A percentile compares a stretch with the other conserved stretches of the same genome.
phyloP scores from a whole-genome alignment of 2,797 vertebrate species.

The Phalloptychus januarius region DNA sequence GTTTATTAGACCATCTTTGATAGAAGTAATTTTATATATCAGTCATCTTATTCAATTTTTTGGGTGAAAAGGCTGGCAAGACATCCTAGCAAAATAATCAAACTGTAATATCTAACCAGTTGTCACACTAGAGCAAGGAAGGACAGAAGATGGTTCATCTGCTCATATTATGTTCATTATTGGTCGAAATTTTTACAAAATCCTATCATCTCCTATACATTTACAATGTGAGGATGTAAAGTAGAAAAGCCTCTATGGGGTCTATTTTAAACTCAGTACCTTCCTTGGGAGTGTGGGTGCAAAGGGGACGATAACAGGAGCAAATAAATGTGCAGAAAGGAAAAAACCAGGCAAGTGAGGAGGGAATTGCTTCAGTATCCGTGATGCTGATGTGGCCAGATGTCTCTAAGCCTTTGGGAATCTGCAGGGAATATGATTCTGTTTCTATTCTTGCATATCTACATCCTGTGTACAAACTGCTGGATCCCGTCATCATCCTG shows the following conservation, averaged over 20 bases:
- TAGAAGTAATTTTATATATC: background rate
- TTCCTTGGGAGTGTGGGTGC: slow-evolving; percentile 1
- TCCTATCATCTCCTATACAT: background rate
- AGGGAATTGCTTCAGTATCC: slow-evolving; percentile 29
- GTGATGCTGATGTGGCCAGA: slow-evolving; percentile 53
- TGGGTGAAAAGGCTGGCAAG: background rate
- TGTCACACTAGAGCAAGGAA: background rate
- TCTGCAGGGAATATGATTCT: slow-evolving; percentile 38
- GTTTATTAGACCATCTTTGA: background rate
- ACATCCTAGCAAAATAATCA: background rate
- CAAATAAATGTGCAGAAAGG: background rate
- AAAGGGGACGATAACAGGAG: background rate
- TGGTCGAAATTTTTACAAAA: background rate
- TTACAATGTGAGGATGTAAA: background rate
- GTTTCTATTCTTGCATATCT: slow-evolving; percentile 62
- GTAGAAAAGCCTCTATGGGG: background rate
- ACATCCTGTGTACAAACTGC: slow-evolving; percentile 46
- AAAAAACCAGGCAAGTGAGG: slow-evolving; percentile 29
- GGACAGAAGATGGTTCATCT: background rate
- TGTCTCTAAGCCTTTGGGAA: slow-evolving; percentile 46
- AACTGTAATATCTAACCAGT: background rate
- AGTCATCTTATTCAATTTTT: background rate
- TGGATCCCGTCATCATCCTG: slow-evolving; percentile 26
- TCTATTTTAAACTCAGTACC: background rate
- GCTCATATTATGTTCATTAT: background rate